Evolutionary conservation across 1,140 invertebrate species (phyloP).

Genomic region (Calycopis cecrops): DNA sequence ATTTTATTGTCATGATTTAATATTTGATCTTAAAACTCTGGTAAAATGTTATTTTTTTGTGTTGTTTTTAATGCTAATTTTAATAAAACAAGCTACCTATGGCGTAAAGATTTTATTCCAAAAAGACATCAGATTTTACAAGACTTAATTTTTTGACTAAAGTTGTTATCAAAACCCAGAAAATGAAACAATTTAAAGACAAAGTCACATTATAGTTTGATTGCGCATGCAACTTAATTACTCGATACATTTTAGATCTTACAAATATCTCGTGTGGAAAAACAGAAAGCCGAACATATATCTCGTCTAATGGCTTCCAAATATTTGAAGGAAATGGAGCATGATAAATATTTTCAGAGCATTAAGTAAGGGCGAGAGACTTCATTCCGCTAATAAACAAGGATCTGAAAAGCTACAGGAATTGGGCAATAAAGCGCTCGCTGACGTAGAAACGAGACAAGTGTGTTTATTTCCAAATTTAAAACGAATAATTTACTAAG

Average conservation of each 20-base stretch:
- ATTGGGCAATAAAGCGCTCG: conserved; percentile 50
- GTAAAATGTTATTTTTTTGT: no score
- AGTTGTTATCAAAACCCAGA: no score
- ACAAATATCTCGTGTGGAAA: conserved; percentile 55
- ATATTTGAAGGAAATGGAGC: conserved; percentile 65
- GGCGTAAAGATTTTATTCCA: no score
- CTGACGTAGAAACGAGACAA: conserved; percentile 57
- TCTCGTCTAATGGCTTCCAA: conserved; percentile 62
- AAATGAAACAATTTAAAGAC: no score
- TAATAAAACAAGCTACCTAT: no score
- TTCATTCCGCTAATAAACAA: conserved; percentile 54
- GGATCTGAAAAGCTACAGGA: conserved; percentile 48
- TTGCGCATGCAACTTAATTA: neutral
- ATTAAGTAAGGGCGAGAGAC: conserved; percentile 58
- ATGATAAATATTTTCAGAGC: conserved; percentile 60
- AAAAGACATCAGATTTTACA: no score
- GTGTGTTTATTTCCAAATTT: conserved; percentile 26
- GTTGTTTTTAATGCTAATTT: no score
- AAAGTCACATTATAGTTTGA: neutral
- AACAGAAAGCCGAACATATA: conserved; percentile 52
- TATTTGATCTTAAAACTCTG: no score
- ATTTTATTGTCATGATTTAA: no score
- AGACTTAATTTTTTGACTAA: no score
- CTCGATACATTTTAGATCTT: conserved; percentile 38
- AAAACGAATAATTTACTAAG: neutral